These are phyloP conservation scores for human (Homo sapiens) DNA, from an alignment of 2,113 vertebrate species.

Conservation along the genomic window GRCh38 chr5:153088501-153089000, in stretches of 20 bases:
- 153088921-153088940: no score
- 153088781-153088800: background rate
- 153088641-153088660: background rate
- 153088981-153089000: background rate
- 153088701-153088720: background rate
- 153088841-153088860: background rate
- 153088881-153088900: background rate
- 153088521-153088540: background rate
- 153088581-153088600: background rate
- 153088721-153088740: conserved; percentile 15
- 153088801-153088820: background rate
- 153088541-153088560: background rate
- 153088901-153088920: background rate
- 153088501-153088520: background rate
- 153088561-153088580: background rate
- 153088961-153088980: background rate
- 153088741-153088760: conserved; percentile 33
- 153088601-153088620: background rate
- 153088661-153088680: background rate
- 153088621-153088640: background rate
- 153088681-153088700: background rate
- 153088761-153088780: background rate
- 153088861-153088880: background rate
- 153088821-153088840: background rate
- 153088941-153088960: background rate